Evolutionary conservation across 1,140 invertebrate genomes (phyloP).

Genomic region (Riptortus pedestris): DNA sequence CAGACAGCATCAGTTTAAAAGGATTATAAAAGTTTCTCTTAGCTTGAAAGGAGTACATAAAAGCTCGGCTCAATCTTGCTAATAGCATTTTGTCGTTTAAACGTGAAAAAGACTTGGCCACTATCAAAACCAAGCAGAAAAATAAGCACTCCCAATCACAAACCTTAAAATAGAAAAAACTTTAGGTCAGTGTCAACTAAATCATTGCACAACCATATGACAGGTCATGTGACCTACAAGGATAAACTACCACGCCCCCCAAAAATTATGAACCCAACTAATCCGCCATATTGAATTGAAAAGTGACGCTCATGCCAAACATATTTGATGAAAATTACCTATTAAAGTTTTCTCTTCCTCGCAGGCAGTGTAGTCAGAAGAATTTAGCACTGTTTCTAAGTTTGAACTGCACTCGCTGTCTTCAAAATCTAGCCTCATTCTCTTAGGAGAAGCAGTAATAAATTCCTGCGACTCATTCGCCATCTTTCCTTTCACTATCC

Average conservation of each 20-base stretch:
- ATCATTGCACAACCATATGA: constrained; percentile 3
- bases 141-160: no score
- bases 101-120: no score
- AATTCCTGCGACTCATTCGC: constrained; percentile 41
- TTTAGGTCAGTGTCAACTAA: no score
- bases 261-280: not conserved
- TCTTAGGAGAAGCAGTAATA: constrained; percentile 42
- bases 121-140: no score
- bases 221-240: constrained; percentile 12
- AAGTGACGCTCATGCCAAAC: constrained; percentile 37
- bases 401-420: constrained; percentile 32
- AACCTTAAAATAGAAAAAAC: no score
- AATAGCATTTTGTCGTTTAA: no score
- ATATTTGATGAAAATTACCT: constrained; percentile 40
- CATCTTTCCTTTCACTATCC: constrained; percentile 37
- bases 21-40: no score
- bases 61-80: no score
- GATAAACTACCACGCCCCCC: constrained; percentile 19
- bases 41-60: no score
- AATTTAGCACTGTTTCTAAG: constrained; percentile 35
- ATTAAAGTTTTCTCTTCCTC: constrained; percentile 33
- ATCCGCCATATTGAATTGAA: constrained; percentile 38
- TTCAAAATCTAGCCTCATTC: constrained; percentile 39
- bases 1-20: not conserved
- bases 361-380: constrained; percentile 32